Percentiles rank a stretch among this genome's conserved stretches.
phyloP scores from a whole-genome alignment of 23 tunicate species.

The Styela clava region DNA sequence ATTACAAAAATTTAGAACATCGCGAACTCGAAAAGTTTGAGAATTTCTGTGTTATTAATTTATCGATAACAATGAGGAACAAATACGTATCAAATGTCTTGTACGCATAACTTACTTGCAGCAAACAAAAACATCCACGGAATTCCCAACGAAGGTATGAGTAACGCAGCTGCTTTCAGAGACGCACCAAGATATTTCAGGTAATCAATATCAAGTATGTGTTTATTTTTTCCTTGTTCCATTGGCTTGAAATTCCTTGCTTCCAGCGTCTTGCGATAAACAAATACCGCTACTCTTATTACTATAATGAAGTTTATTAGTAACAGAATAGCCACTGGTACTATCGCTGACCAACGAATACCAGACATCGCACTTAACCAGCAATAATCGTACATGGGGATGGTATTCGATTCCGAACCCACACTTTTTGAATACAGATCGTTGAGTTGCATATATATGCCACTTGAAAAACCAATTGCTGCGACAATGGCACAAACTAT shows the following conservation, averaged over 20 bases:
- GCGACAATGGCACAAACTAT: neutral
- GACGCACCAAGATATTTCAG: conserved; percentile 16
- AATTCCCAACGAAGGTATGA: conserved; percentile 32
- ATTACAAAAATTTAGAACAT: too few species aligned
- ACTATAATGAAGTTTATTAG: conserved; percentile 18
- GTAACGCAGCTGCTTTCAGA: conserved; percentile 15
- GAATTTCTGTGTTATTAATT: too few species aligned
- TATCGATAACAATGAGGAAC: too few species aligned
- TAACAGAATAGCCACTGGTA: conserved; percentile 25
- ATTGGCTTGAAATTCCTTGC: conserved; percentile 11
- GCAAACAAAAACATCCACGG: conserved; percentile 25
- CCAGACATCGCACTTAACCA: conserved; percentile 2
- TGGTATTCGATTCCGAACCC: too few species aligned
- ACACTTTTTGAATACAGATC: neutral
- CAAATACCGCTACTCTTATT: conserved; percentile 17
- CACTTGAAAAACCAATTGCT: conserved; percentile 4
- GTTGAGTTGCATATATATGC: conserved; percentile 4
- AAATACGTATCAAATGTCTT: too few species aligned
- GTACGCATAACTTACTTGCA: conserved; percentile 34
- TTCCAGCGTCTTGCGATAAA: neutral
- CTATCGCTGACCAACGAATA: conserved; percentile 22
- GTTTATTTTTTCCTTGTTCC: neutral
- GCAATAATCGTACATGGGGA: conserved; percentile 28
- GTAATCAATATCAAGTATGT: neutral
- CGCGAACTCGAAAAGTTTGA: too few species aligned